Evolutionary conservation across 2,888 invertebrate genomes (phyloP), one percentile per base, ranked within the genome.

Genomic region (Noctua pronuba): DNA sequence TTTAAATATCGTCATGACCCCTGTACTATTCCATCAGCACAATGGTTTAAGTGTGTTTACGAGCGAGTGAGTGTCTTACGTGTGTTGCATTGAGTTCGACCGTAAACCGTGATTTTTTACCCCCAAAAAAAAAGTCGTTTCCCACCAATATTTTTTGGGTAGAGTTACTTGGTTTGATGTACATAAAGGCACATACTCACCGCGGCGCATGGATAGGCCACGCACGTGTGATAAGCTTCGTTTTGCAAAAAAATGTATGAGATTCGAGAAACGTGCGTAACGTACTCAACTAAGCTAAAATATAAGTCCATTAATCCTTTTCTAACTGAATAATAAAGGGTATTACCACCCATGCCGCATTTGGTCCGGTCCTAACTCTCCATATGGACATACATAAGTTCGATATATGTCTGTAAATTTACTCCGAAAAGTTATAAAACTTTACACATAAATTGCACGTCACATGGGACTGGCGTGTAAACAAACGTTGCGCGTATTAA

Each of bases 371-470:
- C 5, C 58, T 16, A 70, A 41, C 28, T 60, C 28, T 21, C 2
- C 24, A 6, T 35, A 11, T 2, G 7, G 49, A 24, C 6, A 60
- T 3, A 72, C 58, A 16, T 18, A 8, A 16, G 28, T 73, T 38
- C 28, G 28, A 38, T 13, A 11, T 52, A 49, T 28, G 7, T 28
- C 13, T 41, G 28, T 31, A 28, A 46, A 28, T 65, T 5, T 49
- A n/a, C 44, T 66, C n/a, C 1, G 18, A 11, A 52, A 79, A 69
- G 58, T 69, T 80, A 24, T 52, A 68, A 49, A 80, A 80, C 65
- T 80, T 80, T 52, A 52, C 10, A 75, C 82, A 82, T 80, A 80
- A 82, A 75, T 80, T 65, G 35, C n/a, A 65, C 75, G 18, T n/a
- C 69, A 46, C 58, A 31, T 55, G 62, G 44, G 2, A n/a, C 13